Base-by-base conservation (phyloP, 2,888 invertebrate genomes). In the Hecatera dysodea region DNA sequence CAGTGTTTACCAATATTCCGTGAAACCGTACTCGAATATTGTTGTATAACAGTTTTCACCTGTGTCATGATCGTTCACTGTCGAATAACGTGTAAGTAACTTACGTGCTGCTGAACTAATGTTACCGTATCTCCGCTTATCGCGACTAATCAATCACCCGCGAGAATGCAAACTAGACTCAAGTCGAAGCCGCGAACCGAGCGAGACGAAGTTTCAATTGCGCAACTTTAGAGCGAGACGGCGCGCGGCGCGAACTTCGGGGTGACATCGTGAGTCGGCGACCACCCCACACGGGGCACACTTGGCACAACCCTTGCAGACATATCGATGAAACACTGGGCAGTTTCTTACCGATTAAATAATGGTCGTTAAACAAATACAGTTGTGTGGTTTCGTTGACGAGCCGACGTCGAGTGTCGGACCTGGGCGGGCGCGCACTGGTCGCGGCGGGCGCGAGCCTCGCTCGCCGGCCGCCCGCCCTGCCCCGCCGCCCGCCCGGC, bases 331-430 rank as follows among this genome's bases (percentile, higher is more conserved):
- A 76, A 88, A 87, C 94, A 93, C 94, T 93, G 88, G 88, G 84
- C 83, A 88, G 85, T 88, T 86, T 92, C 95, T 96, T 96, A 96
- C 96, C 95, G 95, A 91, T 94, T 88, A 90, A 89, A 93, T 92
- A 93, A 90, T 93, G 93, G 93, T 95, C 94, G 95, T 92, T 90
- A 91, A 86, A 89, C 91, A 91, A 91, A 91, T 90, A 91, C 87
- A 87, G 91, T 90, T 89, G 94, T 95, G 92, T 95, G 90, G 92
- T 92, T 90, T 94, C 92, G 94, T 93, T 91, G 95, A 95, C 94
- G 95, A 96, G 95, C 96, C 95, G 96, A 96, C 96, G 96, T 96
- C 94, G 96, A 96, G 95, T 96, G 95, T 95, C 94, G 95, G 94
- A 93, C 94, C 95, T 82, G 95, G 94, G 91, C 92, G 92, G 95